Evolutionary conservation across 2,113 vertebrate species (phyloP).

Genomic region (Catharus minimus): DNA sequence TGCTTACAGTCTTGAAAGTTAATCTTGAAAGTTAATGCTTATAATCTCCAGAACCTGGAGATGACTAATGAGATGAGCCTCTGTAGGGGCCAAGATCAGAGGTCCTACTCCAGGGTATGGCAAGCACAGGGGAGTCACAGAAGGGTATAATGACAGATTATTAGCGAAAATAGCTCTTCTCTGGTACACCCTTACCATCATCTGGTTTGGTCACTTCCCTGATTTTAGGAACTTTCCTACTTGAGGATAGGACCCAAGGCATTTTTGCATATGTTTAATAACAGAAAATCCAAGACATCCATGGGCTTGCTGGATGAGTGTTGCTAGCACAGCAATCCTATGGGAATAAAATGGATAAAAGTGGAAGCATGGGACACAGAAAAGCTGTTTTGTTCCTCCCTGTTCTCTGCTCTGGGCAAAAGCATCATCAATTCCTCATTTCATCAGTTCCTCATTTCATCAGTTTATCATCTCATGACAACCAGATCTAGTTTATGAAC

Average conservation of each 20-base stretch:
- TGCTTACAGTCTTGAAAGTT: neutral
- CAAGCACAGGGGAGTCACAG: neutral
- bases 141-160: neutral
- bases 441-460: neutral
- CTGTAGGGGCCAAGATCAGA: neutral
- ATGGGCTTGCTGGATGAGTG: neutral
- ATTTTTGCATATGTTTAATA: neutral
- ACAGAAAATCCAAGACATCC: neutral
- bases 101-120: neutral
- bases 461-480: neutral
- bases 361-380: neutral
- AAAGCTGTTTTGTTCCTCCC: neutral
- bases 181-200: neutral
- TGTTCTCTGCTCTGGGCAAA: neutral
- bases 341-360: neutral
- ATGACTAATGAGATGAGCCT: neutral
- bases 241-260: neutral
- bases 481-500: neutral
- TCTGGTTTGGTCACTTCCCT: neutral
- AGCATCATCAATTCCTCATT: neutral
- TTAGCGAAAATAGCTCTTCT: neutral
- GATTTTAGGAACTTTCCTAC: neutral
- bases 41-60: neutral
- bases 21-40: too few relatives aligned
- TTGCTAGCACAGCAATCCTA: neutral